Conservation (phyloP, 2,113 vertebrate genomes). For the Hipposideros armiger region DNA sequence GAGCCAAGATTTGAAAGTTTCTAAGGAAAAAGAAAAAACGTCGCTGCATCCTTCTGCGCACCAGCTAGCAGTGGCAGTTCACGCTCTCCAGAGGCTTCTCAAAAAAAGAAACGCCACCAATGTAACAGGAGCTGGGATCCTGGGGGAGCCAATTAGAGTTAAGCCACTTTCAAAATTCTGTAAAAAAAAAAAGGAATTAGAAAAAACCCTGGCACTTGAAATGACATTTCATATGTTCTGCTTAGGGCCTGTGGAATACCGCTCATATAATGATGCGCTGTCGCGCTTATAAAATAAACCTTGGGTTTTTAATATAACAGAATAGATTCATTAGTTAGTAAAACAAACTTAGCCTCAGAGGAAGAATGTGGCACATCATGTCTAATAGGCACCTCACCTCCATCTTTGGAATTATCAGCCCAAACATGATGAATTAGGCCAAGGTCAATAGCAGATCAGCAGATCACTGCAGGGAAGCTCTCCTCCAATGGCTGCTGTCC, state of each 20-base stretch:
- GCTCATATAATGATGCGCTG: neutral
- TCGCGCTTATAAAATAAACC: constrained; percentile 47
- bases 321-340: constrained; percentile 49
- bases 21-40: neutral
- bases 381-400: constrained; percentile 14
- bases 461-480: neutral
- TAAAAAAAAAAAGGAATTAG: neutral
- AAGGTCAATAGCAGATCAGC: constrained; percentile 30
- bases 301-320: constrained; percentile 51
- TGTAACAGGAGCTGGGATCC: constrained; percentile 57
- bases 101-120: constrained; percentile 19
- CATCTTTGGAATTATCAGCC: constrained; percentile 44
- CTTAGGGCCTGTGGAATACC: constrained; percentile 5
- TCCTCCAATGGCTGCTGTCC: neutral
- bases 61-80: neutral
- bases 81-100: constrained; percentile 31
- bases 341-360: constrained; percentile 62
- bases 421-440: constrained; percentile 52
- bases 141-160: constrained; percentile 76
- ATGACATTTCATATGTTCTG: constrained; percentile 61
- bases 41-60: neutral
- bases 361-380: neutral
- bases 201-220: constrained; percentile 58
- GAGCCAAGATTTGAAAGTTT: constrained; percentile 38
- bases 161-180: constrained; percentile 64